phyloP scores from a whole-genome alignment of 2,888 invertebrate species.

The Lithophane semibrunnea region DNA sequence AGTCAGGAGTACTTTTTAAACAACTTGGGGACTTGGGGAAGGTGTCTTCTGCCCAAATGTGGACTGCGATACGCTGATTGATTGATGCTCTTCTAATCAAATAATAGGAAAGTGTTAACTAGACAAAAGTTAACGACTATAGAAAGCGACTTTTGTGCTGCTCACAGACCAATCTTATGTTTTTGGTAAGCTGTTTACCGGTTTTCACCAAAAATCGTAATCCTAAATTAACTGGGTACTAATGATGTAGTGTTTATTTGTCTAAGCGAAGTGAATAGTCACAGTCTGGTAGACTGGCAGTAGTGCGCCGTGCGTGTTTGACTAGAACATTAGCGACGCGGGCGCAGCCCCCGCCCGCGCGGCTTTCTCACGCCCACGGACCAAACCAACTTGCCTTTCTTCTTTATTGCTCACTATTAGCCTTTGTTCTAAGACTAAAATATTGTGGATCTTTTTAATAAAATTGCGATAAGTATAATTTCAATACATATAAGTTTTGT shows the following conservation, averaged over 20 bases:
- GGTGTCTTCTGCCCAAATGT: neutral
- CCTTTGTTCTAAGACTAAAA: slow-evolving; percentile 67
- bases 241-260: slow-evolving; percentile 58
- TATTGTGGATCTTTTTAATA: slow-evolving; percentile 57
- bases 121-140: neutral
- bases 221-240: slow-evolving; percentile 50
- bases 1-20: neutral
- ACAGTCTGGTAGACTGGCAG: slow-evolving; percentile 62
- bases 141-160: neutral
- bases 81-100: neutral
- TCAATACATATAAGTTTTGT: neutral
- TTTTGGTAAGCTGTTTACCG: neutral
- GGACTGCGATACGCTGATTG: neutral
- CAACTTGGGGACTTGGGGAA: neutral
- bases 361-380: slow-evolving; percentile 86
- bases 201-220: slow-evolving; percentile 28
- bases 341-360: slow-evolving; percentile 75
- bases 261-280: slow-evolving; percentile 53
- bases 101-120: neutral
- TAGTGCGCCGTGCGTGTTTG: slow-evolving; percentile 80
- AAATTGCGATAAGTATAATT: slow-evolving; percentile 35
- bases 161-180: neutral
- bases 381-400: slow-evolving; percentile 76
- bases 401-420: slow-evolving; percentile 78
- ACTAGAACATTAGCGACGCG: slow-evolving; percentile 80